These are phyloP conservation scores for Strigamia maritima DNA, from an alignment of 2,888 invertebrate genomes.

Conservation along the genomic window DNA sequence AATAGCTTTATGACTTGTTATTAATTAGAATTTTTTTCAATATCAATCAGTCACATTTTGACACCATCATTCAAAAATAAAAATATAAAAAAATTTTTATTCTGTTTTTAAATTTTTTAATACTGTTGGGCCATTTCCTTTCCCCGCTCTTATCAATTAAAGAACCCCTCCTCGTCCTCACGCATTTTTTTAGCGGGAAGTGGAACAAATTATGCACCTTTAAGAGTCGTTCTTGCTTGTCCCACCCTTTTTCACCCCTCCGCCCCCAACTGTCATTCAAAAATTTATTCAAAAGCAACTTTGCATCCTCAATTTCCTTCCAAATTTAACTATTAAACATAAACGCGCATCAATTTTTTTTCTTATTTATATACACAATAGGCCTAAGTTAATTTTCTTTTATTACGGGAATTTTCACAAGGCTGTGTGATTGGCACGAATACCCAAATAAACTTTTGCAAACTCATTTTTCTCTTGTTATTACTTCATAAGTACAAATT, in stretches of 20 bases:
- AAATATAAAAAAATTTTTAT: slow-evolving; percentile 4
- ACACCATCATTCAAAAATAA: slow-evolving; percentile 19
- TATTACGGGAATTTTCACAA: background rate
- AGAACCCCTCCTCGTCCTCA: background rate
- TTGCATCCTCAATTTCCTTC: slow-evolving; percentile 11
- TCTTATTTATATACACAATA: background rate
- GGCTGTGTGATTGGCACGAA: slow-evolving; percentile 1
- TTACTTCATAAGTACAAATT: background rate
- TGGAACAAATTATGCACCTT: slow-evolving; percentile 19
- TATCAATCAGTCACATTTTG: slow-evolving; percentile 6
- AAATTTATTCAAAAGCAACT: slow-evolving; percentile 11
- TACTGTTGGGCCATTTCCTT: slow-evolving; percentile 11
- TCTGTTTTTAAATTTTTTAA: slow-evolving; percentile 5
- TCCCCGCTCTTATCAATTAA: slow-evolving; percentile 3
- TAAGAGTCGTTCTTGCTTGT: slow-evolving; percentile 18
- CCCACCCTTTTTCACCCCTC: slow-evolving; percentile 2
- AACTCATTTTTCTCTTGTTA: background rate
- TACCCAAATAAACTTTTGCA: background rate
- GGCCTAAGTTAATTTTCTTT: background rate
- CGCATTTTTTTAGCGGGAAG: background rate
- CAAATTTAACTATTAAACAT: slow-evolving; percentile 13
- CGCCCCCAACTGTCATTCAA: background rate
- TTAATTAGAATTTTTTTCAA: background rate
- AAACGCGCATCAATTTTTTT: background rate
- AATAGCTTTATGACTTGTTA: background rate